Base-by-base conservation (phyloP, 2,113 vertebrate genomes). In the Psephotus haematonotus region DNA sequence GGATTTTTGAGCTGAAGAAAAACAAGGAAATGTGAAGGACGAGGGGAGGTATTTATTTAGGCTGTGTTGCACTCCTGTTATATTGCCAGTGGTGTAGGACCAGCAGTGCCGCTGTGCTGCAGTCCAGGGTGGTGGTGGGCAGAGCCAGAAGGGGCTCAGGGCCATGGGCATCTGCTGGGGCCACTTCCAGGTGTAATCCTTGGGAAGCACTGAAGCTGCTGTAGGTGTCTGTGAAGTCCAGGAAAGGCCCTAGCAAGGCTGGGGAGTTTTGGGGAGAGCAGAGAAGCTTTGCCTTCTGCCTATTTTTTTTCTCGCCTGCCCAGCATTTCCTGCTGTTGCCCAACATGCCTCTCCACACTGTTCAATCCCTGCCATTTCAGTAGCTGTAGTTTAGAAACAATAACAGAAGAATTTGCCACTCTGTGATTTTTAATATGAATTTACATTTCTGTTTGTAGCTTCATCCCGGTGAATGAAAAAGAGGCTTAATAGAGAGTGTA, bases 271-370 rank as follows among this genome's bases (percentile, higher is more conserved):
- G 33, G 41, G 49, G 74, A 46, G 28, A 82, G 46, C 31, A 60
- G 52, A 53, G n/a, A 31, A 60, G 20, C 19, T 79, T 82, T 55
- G 29, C 29, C 39, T 78, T 52, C 31, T 83, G 19, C n/a, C 10
- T 2, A 1, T 31, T 82, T 57, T 41, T 24, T n/a, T 49, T 57
- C 4, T 16, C 35, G 8, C 3, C 7, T 52, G 37, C 57, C 4
- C 11, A 37, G 11, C 19, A 43, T 82, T 88, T 86, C 46, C 62
- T 1, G 2, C 60, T 91, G 57, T 25, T 35, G 13, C 23, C 24
- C 12, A 2, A 6, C 13, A 3, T 27, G 20, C 17, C 15, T 67
- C 24, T 86, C 27, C 27, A 9, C 0, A 1, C 20, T 1, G 2
- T 69, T 63, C 8, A 3, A 14, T 71, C 47, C 15, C 52, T 72